These are phyloP conservation scores for Prionace glauca DNA, from an alignment of 2,797 vertebrate species.

Conservation along the genomic window DNA sequence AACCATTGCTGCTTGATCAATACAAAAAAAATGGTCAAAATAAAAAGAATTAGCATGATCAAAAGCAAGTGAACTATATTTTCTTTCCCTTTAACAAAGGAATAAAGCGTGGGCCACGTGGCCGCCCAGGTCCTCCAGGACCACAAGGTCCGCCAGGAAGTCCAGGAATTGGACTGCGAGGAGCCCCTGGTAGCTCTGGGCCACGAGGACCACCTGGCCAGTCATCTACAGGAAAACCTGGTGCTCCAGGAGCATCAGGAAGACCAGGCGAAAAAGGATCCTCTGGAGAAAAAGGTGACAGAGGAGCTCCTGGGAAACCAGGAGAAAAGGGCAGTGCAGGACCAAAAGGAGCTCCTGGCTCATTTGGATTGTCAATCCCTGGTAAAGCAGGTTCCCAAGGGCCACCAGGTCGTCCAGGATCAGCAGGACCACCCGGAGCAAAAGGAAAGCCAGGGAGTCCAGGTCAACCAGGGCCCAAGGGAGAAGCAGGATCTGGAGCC, in stretches of 20 bases:
- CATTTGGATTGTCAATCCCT: neutral
- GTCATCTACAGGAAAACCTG: neutral
- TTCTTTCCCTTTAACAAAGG: neutral
- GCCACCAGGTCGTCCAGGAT: neutral
- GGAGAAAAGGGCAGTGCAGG: constrained; percentile 27
- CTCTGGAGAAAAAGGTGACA: constrained; percentile 30
- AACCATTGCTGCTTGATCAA: neutral
- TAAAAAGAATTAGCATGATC: neutral
- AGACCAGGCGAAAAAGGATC: constrained; percentile 12
- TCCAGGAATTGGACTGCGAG: neutral
- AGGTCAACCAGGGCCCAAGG: constrained; percentile 6
- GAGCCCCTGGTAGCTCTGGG: neutral
- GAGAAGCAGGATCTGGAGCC: neutral
- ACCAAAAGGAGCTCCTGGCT: neutral
- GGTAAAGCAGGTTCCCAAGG: constrained; percentile 33
- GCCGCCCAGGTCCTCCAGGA: neutral
- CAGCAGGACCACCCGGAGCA: neutral
- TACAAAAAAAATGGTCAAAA: neutral
- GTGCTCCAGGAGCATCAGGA: constrained; percentile 29
- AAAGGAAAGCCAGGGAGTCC: neutral
- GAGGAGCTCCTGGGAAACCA: constrained; percentile 2
- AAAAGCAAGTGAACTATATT: neutral
- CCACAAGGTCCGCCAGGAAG: neutral
- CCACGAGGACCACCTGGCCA: constrained; percentile 13
- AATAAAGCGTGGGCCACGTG: constrained; percentile 4